phyloP scores from a whole-genome alignment of 2,888 invertebrate genomes.

The Dasysyrphus tricinctus region DNA sequence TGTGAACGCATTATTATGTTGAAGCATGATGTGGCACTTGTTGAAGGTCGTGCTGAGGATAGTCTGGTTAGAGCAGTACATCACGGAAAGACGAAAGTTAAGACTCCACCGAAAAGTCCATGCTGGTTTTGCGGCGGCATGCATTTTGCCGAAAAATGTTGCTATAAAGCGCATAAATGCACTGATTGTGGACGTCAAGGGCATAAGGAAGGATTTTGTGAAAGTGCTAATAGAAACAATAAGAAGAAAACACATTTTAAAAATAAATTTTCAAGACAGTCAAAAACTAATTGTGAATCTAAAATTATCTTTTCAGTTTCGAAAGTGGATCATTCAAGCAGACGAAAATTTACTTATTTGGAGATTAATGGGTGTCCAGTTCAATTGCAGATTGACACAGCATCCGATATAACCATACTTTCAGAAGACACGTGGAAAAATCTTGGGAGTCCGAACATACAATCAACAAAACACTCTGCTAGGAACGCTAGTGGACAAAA shows the following conservation, averaged over 20 bases:
- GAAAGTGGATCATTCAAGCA: not conserved
- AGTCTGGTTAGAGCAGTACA: not conserved
- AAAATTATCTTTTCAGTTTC: slow-evolving; percentile 44
- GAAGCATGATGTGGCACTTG: too few species aligned
- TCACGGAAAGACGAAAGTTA: not conserved
- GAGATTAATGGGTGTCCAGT: not conserved
- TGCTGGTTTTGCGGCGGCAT: slow-evolving; percentile 50
- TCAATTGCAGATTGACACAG: too few species aligned
- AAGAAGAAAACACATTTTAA: slow-evolving; percentile 17
- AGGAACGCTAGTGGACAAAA: not conserved
- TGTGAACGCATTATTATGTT: not conserved
- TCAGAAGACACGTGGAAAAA: slow-evolving; percentile 52
- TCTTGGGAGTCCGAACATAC: slow-evolving; percentile 6
- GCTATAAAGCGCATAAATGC: slow-evolving; percentile 58
- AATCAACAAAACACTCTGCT: slow-evolving; percentile 41
- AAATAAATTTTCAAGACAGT: not conserved
- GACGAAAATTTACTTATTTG: not conserved
- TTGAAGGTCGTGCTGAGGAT: not conserved
- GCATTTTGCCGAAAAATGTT: slow-evolving; percentile 40
- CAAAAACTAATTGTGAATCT: slow-evolving; percentile 14
- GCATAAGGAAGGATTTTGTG: slow-evolving; percentile 69
- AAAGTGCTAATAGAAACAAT: not conserved
- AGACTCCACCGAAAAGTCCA: slow-evolving; percentile 33
- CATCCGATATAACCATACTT: too few species aligned
- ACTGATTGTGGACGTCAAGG: slow-evolving; percentile 52